Evolutionary conservation across 2,113 vertebrate genomes (phyloP).

Genomic region (Saguinus imperator): DNA sequence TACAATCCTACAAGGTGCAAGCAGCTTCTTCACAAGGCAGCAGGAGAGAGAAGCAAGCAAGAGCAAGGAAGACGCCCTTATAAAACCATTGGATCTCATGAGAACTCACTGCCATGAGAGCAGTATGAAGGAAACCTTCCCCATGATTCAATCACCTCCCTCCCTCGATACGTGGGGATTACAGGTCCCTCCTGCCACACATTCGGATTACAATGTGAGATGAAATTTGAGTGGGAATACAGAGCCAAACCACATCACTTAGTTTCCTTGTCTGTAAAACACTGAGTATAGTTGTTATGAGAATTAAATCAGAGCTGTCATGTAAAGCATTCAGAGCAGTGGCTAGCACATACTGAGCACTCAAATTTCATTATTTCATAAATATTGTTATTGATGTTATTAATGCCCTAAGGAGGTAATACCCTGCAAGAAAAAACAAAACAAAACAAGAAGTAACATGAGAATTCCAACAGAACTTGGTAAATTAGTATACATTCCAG

Average conservation of each 20-base stretch:
- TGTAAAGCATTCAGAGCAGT: neutral
- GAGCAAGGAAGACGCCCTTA: too few relatives aligned
- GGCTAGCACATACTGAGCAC: accelerated
- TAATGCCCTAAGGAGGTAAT: neutral
- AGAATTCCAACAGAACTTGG: neutral
- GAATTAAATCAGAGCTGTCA: neutral
- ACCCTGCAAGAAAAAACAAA: neutral
- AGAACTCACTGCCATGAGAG: too few relatives aligned
- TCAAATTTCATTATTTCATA: accelerated
- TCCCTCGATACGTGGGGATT: too few relatives aligned
- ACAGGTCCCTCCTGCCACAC: too few relatives aligned
- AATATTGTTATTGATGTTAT: accelerated
- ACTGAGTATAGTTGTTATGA: neutral
- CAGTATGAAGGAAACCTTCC: too few relatives aligned
- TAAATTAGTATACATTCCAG: accelerated
- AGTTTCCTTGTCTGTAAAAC: neutral
- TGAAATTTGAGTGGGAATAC: too few relatives aligned
- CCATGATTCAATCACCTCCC: too few relatives aligned
- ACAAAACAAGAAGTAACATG: neutral
- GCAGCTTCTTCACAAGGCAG: too few relatives aligned
- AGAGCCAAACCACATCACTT: neutral
- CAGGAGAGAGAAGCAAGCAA: too few relatives aligned
- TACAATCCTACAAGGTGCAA: too few relatives aligned
- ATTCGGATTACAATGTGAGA: too few relatives aligned
- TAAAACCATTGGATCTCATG: too few relatives aligned